phyloP scores from a whole-genome alignment of 2,888 invertebrate species.

The Loripinus fragilis region DNA sequence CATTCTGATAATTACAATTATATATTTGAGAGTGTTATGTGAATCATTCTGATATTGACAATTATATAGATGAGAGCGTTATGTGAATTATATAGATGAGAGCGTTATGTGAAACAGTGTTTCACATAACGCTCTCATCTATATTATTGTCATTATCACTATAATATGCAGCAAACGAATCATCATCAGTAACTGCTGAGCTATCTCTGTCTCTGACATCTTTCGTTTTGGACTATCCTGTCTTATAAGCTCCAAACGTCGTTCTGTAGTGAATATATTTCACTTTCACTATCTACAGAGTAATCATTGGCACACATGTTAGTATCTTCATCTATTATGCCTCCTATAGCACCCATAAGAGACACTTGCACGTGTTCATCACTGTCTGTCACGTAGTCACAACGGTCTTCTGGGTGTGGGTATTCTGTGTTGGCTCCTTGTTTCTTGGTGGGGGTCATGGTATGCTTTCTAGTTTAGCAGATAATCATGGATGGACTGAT shows the following conservation, averaged over 20 bases:
- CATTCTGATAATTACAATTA: too few relatives aligned
- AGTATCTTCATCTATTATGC: background rate
- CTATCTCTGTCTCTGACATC: background rate
- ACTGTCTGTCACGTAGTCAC: background rate
- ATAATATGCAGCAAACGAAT: background rate
- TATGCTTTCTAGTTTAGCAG: too few relatives aligned
- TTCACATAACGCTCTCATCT: conserved; percentile 9
- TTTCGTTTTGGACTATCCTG: background rate
- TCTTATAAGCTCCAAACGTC: background rate
- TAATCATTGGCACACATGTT: background rate
- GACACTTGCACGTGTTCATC: background rate
- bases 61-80: too few relatives aligned
- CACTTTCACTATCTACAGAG: background rate
- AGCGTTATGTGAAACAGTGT: too few relatives aligned
- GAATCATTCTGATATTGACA: too few relatives aligned
- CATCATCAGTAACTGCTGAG: background rate
- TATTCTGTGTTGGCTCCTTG: too few relatives aligned
- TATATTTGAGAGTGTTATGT: too few relatives aligned
- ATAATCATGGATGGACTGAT: too few relatives aligned
- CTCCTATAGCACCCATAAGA: background rate
- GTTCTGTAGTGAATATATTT: background rate
- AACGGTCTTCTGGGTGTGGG: background rate
- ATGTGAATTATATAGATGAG: too few relatives aligned
- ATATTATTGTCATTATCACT: background rate
- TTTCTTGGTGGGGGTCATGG: too few relatives aligned